Conservation (phyloP, 2,113 vertebrate genomes). For the Lynx canadensis region DNA sequence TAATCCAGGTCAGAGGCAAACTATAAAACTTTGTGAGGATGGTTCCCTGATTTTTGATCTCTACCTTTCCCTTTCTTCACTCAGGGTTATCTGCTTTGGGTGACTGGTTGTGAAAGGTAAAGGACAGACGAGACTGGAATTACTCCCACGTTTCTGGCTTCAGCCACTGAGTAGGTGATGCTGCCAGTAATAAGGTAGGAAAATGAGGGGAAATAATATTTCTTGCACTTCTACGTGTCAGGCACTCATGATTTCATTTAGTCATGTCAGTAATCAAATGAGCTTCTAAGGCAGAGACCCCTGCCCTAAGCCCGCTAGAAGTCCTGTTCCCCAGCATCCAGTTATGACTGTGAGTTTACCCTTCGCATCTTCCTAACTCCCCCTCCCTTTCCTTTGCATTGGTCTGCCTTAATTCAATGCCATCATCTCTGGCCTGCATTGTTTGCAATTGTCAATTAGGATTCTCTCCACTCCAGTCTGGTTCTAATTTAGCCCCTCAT, state of each 20-base stretch:
- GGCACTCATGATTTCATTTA: not conserved
- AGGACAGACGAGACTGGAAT: not conserved
- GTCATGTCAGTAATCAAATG: not conserved
- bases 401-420: not conserved
- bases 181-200: not conserved
- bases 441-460: not conserved
- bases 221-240: not conserved
- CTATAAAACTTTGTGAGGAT: not conserved
- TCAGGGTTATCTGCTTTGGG: not conserved
- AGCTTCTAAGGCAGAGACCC: not conserved
- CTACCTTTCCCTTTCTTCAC: not conserved
- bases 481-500: not conserved
- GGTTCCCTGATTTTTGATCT: not conserved
- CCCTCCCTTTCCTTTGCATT: not conserved
- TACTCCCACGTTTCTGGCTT: slow-evolving; percentile 10
- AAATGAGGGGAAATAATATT: not conserved
- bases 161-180: not conserved
- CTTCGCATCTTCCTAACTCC: not conserved
- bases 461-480: slow-evolving; percentile 1
- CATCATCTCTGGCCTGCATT: not conserved
- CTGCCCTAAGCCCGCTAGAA: not conserved
- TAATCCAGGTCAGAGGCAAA: not conserved
- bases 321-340: not conserved
- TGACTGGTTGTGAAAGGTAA: not conserved
- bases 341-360: not conserved